Conservation (phyloP, 1,140 invertebrate genomes). For the Odontomachus brunneus region DNA sequence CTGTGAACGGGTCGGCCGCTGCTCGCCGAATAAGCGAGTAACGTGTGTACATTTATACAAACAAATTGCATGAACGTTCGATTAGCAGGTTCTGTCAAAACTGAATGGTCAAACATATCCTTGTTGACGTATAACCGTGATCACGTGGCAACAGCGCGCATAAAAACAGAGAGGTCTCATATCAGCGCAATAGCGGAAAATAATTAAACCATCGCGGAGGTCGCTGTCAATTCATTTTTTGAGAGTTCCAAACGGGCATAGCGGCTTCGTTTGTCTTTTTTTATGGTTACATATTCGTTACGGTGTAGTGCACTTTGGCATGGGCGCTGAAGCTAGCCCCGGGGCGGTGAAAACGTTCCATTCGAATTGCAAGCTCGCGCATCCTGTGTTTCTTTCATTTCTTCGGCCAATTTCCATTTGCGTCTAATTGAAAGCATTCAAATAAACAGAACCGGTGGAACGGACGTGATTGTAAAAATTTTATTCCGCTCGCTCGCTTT, state of each 20-base stretch:
- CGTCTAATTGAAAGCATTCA: conserved; percentile 63
- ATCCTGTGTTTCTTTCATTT: conserved; percentile 57
- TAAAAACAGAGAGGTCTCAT: background rate
- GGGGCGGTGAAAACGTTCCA: conserved; percentile 36
- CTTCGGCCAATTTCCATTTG: conserved; percentile 59
- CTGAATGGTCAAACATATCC: background rate
- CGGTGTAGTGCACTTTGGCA: conserved; percentile 38
- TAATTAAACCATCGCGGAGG: conserved; percentile 23
- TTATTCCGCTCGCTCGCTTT: conserved; percentile 43
- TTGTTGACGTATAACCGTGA: background rate
- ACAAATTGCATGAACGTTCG: background rate
- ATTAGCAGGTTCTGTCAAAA: background rate
- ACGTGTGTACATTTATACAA: background rate
- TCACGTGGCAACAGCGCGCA: background rate
- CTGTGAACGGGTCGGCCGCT: background rate
- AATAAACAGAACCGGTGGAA: conserved; percentile 51
- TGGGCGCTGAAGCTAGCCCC: conserved; percentile 14
- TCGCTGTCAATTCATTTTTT: conserved; percentile 40
- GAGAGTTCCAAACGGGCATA: background rate
- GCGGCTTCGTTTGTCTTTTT: conserved; percentile 15
- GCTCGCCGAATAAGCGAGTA: background rate
- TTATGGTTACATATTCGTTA: conserved; percentile 55
- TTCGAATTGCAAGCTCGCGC: conserved; percentile 39
- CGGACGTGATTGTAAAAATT: conserved; percentile 53
- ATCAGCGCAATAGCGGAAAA: background rate